Base-by-base conservation (phyloP, 2,888 invertebrate species). In the Thymelicus lineola region DNA sequence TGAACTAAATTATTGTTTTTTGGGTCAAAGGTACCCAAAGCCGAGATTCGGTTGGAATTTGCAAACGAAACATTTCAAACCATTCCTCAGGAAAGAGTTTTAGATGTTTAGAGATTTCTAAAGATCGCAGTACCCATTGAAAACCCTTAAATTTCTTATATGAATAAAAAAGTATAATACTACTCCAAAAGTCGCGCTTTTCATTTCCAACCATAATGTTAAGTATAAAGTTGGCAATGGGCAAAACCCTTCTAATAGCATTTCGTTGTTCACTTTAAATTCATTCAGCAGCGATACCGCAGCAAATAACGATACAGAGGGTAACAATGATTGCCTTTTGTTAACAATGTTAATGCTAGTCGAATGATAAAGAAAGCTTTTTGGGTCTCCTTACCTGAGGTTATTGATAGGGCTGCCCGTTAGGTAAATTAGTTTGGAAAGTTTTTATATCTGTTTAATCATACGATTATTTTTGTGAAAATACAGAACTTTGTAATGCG, bases 231-330 rank as follows among this genome's bases (percentile, higher is more conserved):
- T 64, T 50, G 20, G 12, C 38, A 64, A 20, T 64, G 53, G 53
- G 2, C 68, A 66, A 73, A 76, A 72, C 75, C 74, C 72, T 66
- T 65, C 65, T 73, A 80, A 76, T 76, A 77, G 69, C 72, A 55
- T 72, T 73, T 58, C 66, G 73, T 75, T 74, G 73, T 69, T 65
- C 65, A 70, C 38, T 64, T 20, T 17, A 53, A 64, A 64, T 55
- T 64, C 53, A 42, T 64, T 64, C 38, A 20, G 15, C n/a, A 38
- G 42, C 63, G 20, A 55, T 55, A 63, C 36, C 10, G 38, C 17
- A 36, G 53, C 20, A 36, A 17, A 20, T 48, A 48, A 48, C 48
- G 17, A 62, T 50, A 50, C 48, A 50, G 36, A 42, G 42, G 14
- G 38, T 38, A 38, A 55, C 53, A 62, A 62, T 20, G 61, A 62